Evolutionary conservation across 2,113 vertebrate species (phyloP).

Genomic region (Panthera tigris): DNA sequence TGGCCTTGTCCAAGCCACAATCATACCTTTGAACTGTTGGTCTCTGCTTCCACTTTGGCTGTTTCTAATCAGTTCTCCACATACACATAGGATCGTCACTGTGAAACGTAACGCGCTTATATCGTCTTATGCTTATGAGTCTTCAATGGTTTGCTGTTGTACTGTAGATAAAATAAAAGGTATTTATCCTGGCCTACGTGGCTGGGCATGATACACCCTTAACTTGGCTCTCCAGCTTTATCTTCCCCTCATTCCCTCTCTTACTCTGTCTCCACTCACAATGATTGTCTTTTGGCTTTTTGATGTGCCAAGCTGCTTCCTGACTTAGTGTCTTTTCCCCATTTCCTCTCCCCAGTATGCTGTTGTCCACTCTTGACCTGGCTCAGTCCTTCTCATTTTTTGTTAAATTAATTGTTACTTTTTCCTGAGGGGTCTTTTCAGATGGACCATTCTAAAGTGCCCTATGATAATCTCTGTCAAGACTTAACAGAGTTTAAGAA

Average conservation of each 20-base stretch:
- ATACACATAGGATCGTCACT: not conserved
- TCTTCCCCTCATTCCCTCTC: not conserved
- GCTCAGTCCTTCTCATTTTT: not conserved
- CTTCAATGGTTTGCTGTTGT: not conserved
- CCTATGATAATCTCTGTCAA: not conserved
- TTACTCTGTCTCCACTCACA: not conserved
- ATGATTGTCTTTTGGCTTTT: not conserved
- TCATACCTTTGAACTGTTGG: not conserved
- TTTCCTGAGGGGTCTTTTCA: not conserved
- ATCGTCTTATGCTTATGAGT: not conserved
- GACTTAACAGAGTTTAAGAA: not conserved
- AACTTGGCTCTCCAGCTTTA: not conserved
- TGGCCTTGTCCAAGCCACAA: not conserved
- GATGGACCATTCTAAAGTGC: not conserved
- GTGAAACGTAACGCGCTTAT: not conserved
- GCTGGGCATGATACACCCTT: not conserved
- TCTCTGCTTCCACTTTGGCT: not conserved
- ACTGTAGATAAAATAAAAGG: not conserved
- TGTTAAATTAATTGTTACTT: not conserved
- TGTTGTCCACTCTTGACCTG: not conserved
- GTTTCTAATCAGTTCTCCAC: not conserved
- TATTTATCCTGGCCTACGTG: not conserved
- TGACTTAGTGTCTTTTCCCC: not conserved
- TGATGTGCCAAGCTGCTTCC: not conserved
- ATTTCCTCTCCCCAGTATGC: not conserved